Base-by-base conservation (phyloP, 1,140 invertebrate genomes). In the Sminthurides bifidus region DNA sequence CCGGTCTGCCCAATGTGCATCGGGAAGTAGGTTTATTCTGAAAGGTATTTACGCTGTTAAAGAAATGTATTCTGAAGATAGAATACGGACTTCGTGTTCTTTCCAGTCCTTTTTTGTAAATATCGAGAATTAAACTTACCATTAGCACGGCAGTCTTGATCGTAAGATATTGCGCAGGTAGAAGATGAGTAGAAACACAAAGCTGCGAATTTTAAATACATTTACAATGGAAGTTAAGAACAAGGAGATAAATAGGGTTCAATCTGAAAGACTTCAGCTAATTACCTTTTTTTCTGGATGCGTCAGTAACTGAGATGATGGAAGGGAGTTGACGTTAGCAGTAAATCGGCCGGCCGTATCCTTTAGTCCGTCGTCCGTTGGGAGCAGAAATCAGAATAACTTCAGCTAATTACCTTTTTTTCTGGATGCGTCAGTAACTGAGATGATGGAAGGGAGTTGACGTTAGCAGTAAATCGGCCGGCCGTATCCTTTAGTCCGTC, bases 131-230 rank as follows among this genome's bases (percentile, higher is more conserved):
- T 51, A 8, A 21, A 21, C 48, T 57, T 44, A 57, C 73, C 61
- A 70, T 65, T 49, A 75, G 64, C 48, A 77, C 68, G 29, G 76
- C 65, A 0, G 75, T 74, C 66, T 79, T 79, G 54, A 78, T 63
- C 6, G 75, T 76, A 30, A 76, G 70, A 67, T 77, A 79, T 58
- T 76, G 73, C 35, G 75, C 70, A 33, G 77, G 77, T 26, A 71
- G 71, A 17, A 79, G 65, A 60, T 77, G 74, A 52, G 76, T 67
- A 56, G 69, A 70, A 19, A 70, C 68, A 65, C 77, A 79, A 51
- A 79, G 63, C 73, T 75, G 66, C 52, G 72, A 73, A 37, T 46
- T 52, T 65, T 6, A 51, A 3, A 23, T 51, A 35, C 33, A 2
- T 24, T 37, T 19, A 35, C 6, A n/a, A 35, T 38, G 2, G 38